These are phyloP conservation scores for Athalia cordata DNA, from an alignment of 2,888 invertebrate genomes.

Conservation along the genomic window DNA sequence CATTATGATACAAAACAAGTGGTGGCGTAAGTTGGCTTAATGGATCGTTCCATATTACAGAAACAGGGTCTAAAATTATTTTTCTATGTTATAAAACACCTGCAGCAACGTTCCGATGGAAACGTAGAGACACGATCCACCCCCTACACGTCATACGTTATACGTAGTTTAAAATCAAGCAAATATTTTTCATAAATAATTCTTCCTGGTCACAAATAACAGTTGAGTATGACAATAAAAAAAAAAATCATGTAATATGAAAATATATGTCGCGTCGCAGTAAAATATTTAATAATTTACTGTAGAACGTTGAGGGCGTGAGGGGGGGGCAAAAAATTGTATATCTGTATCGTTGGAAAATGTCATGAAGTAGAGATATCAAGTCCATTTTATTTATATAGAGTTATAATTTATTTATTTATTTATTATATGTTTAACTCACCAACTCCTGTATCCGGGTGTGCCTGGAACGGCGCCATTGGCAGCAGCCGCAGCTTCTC, in stretches of 20 bases:
- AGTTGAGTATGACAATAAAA: neutral
- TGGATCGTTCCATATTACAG: neutral
- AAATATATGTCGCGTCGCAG: too few relatives aligned
- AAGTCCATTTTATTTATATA: neutral
- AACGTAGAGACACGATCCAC: constrained; percentile 50
- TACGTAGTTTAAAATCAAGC: constrained; percentile 7
- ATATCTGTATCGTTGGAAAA: too few relatives aligned
- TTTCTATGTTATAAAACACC: constrained; percentile 29
- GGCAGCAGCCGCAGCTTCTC: constrained; percentile 81
- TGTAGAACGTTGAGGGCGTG: too few relatives aligned
- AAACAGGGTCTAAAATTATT: neutral
- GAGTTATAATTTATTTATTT: neutral
- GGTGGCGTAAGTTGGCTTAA: neutral
- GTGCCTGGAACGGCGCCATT: constrained; percentile 81
- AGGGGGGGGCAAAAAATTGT: too few relatives aligned
- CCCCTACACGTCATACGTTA: neutral
- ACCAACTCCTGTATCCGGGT: constrained; percentile 88
- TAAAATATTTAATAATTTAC: too few relatives aligned
- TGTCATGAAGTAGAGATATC: too few relatives aligned
- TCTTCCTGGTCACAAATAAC: constrained; percentile 11
- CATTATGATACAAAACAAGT: neutral
- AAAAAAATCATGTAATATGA: neutral
- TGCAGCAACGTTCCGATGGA: constrained; percentile 46
- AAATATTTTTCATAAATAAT: constrained; percentile 26
- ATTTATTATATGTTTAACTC: constrained; percentile 59